Base-by-base conservation (phyloP, 2,113 vertebrate species). In the Phylloscopus trochilus region DNA sequence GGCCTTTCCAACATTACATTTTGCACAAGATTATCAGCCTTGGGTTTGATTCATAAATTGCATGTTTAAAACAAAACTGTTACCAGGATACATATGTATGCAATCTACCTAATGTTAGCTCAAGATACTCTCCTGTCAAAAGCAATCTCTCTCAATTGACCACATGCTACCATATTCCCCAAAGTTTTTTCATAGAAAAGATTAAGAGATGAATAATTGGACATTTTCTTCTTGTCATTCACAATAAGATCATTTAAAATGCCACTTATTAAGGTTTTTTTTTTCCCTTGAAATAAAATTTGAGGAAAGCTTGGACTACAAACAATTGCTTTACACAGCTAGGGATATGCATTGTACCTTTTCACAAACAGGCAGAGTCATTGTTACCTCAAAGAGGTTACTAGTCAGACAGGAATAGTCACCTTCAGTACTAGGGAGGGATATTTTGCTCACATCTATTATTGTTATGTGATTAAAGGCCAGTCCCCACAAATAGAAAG, bases 321-420 rank as follows among this genome's bases (percentile, higher is more conserved):
- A 89, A 3, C 16, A 37, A 49, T 37, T 30, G n/a, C 56, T 76
- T 83, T 56, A 43, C 46, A 73, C 56, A 83, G 43, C 26, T 6
- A 51, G 19, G 19, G 63, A 92, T 60, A 62, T 10, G 9, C 4
- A 33, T 0, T 44, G 4, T n/a, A 69, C 26, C 37, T 62, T 49
- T 56, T 93, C 64, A 77, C n/a, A 31, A 94, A 90, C 23, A 55
- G 59, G 56, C 13, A 76, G 52, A 83, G 46, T 53, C 70, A 64
- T 7, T 39, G 23, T 55, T 44, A 81, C 58, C 59, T 60, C 27
- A 83, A 27, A 7, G 1, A 90, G 39, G 43, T 79, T 62, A 90
- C 80, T 9, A 11, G 92, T 90, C 86, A 81, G 64, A 88, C 92
- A 75, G 73, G 94, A 94, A 81, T 21, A 67, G 72, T 28, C 69